Evolutionary conservation across 2,888 invertebrate genomes (phyloP), one percentile per base, ranked within the genome.

Genomic region (Eupithecia insigniata): DNA sequence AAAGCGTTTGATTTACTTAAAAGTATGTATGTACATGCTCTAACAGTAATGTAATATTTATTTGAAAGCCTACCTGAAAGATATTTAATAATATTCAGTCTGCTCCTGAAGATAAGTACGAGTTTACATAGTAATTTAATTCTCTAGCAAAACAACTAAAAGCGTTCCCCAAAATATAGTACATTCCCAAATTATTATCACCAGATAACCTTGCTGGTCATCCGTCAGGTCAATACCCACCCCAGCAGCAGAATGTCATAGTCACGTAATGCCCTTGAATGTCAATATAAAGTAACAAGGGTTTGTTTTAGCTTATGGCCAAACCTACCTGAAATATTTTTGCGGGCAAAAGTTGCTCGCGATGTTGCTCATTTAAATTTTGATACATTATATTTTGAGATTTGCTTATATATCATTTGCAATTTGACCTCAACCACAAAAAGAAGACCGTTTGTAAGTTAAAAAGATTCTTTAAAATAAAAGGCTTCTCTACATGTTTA

Each of bases 241-340:
- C 34, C 64, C 36, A 62, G 62, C 36, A 62, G 62, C 34, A n/a
- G 64, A 64, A 58, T 55, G 43, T 66, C 65, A 71, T 51, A 32
- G 36, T 64, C 36, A 34, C 36, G n/a, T n/a, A n/a, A 36, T 26
- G 64, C 10, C 64, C 64, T 64, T 36, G 64, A 26, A 26, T 64
- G 36, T 34, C 32, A 64, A 64, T 64, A 64, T 36, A 64, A 36
- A 14, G 34, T 64, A 62, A 64, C 36, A 64, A 34, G 64, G 64
- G 36, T 64, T 62, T 62, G 61, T 43, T 62, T 32, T 62, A 14
- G 32, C 61, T 1, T 14, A 34, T n/a, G n/a, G 34, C 32, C 62
- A 14, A 60, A 18, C 14, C 26, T 55, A 64, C 64, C 64, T 64
- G 64, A 64, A 39, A 34, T 36, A 64, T 64, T 64, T 64, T 36